Conservation (phyloP, 37 sponge, comb jelly and placozoan genomes). For the Crambe crambe region DNA sequence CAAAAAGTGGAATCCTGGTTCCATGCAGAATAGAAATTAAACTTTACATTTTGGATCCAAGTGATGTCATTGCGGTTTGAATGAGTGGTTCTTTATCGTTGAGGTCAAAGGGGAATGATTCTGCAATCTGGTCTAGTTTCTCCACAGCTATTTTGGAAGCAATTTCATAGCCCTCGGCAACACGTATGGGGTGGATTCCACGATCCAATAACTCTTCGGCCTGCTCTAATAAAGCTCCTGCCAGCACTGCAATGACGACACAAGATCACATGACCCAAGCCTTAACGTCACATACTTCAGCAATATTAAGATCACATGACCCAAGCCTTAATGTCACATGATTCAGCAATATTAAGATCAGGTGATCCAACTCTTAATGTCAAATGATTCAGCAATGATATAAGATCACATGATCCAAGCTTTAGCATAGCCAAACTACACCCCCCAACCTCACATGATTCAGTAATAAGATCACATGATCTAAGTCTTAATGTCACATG, state of each 20-base stretch:
- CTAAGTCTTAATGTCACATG: not conserved
- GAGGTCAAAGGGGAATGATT: constrained; percentile 75
- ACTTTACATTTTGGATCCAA: constrained; percentile 94
- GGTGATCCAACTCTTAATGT: not conserved
- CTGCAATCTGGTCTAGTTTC: constrained; percentile 79
- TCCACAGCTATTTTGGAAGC: constrained; percentile 85
- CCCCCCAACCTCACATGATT: not conserved
- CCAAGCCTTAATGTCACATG: not conserved
- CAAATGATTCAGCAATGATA: not conserved
- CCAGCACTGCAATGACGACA: constrained; percentile 66
- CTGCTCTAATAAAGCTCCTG: constrained; percentile 97
- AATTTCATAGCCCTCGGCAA: constrained; percentile 96
- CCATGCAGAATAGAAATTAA: constrained; percentile 9
- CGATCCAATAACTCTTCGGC: constrained; percentile 93
- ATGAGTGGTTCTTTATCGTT: constrained; percentile 85
- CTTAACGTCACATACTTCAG: not conserved
- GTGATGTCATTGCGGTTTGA: constrained; percentile 95
- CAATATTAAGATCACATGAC: not conserved
- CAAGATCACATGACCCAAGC: not conserved
- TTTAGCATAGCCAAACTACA: not conserved
- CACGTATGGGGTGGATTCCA: constrained; percentile 95
- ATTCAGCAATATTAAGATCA: constrained; percentile 15
- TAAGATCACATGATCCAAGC: not conserved
- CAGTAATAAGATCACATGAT: not conserved
- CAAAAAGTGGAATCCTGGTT: constrained; percentile 29